Base-by-base conservation (phyloP, 64 coral and sea anemone genomes). In the Actinia tenebrosa region DNA sequence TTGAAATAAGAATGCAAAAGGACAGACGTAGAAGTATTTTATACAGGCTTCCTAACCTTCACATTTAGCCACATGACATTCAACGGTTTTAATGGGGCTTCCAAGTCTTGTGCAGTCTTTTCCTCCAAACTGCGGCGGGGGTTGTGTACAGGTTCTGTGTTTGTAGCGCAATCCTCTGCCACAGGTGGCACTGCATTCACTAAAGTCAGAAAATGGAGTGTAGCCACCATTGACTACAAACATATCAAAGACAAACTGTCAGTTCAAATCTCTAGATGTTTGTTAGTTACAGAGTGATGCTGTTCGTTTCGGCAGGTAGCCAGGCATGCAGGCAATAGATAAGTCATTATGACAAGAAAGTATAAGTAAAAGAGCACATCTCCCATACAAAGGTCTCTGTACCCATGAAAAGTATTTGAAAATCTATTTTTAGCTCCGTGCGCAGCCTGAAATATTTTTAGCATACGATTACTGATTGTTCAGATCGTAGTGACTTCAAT, bases 121-220 rank as follows among this genome's bases (percentile, higher is more conserved):
- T 15, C 94, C 94, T 72, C 94, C 94, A 86, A 89, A 95, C 64
- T 89, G 84, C 30, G 94, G 87, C n/a, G 11, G 61, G 2, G 94
- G 94, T 5, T 64, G 72, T 25, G 80, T 89, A 86, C 94, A 95
- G 22, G 87, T 68, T 44, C 94, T 89, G 23, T 95, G 94, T 6
- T 89, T 87, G 90, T 95, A 95, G 79, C 90, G 94, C 66, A 95
- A 23, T 78, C 94, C 94, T 30, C 84, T 53, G 1, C 94, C 94
- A 84, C 94, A 95, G 53, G 94, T 95, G 53, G 91, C 94, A 84
- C 94, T 95, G 61, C 94, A 95, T 58, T 91, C 94, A 4, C 90
- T 91, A 64, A 88, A 92, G 47, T 92, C 83, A 42, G 94, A 95
- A 86, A 83, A 95, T 13, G 56, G 45, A 45, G 78, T 92, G 43